These are phyloP conservation scores for Clivina fossor DNA, from an alignment of 2,888 invertebrate genomes.

Conservation along the genomic window DNA sequence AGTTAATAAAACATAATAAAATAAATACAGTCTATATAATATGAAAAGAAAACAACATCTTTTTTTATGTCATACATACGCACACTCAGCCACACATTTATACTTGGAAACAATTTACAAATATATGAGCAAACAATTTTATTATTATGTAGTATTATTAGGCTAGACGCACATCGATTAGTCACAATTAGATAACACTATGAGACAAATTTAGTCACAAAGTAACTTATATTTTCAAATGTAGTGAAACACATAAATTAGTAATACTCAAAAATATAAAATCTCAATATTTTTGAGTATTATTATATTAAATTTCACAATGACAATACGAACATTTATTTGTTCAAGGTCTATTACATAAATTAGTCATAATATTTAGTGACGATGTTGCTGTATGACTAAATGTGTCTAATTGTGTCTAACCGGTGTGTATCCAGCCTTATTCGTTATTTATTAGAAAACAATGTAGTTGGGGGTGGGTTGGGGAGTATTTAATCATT, in stretches of 20 bases:
- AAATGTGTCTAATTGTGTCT: not conserved
- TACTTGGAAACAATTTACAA: not conserved
- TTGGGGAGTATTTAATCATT: constrained; percentile 5
- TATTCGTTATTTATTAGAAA: not conserved
- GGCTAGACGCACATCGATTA: not conserved
- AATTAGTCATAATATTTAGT: too few relatives aligned
- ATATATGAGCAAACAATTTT: not conserved
- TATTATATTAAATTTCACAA: too few relatives aligned
- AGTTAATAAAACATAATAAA: constrained; percentile 12
- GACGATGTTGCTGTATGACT: too few relatives aligned
- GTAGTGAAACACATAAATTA: not conserved
- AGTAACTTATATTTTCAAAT: not conserved
- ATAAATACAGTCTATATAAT: constrained; percentile 21
- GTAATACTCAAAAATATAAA: not conserved
- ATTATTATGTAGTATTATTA: not conserved
- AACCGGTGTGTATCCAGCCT: not conserved
- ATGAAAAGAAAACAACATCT: constrained; percentile 6
- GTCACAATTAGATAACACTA: not conserved
- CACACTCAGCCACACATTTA: not conserved
- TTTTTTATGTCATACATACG: not conserved
- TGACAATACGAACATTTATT: not conserved
- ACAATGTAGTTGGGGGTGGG: not conserved
- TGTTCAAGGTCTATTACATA: not conserved
- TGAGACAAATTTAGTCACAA: not conserved
- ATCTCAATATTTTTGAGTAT: too few relatives aligned